A percentile compares a stretch with the other conserved stretches of the same genome.
Conservation (phyloP, 2,888 invertebrate genomes). For the Belgica antarctica region DNA sequence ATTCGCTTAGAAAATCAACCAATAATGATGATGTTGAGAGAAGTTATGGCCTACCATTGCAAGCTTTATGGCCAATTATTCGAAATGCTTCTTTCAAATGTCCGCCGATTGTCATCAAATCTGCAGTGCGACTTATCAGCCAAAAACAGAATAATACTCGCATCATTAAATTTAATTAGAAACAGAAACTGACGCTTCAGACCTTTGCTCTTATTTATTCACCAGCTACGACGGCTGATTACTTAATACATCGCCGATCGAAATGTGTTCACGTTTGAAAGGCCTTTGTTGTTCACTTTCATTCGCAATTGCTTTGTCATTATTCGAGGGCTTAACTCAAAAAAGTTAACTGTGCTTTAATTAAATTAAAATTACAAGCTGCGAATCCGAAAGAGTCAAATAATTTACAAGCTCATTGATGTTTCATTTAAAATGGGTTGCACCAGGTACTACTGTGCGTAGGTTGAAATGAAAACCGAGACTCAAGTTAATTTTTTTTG, state of each 20-base stretch:
- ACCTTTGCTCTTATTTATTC: slow-evolving; percentile 1
- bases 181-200: background rate
- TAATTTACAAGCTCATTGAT: no score
- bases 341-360: background rate
- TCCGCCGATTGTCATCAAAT: background rate
- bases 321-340: background rate
- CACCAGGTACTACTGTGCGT: no score
- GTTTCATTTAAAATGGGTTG: no score
- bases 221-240: background rate
- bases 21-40: background rate
- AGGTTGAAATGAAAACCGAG: no score
- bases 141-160: background rate
- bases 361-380: background rate
- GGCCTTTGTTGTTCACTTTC: background rate
- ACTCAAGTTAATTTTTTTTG: no score
- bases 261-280: background rate
- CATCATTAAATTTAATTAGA: slow-evolving; percentile 2
- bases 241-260: background rate
- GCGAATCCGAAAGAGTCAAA: no score
- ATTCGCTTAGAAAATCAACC: background rate
- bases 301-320: background rate
- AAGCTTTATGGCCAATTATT: background rate
- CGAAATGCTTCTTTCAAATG: background rate
- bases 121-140: background rate
- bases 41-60: background rate